Conservation (phyloP, 2,113 vertebrate genomes). For the Pseudorhombus dupliciocellatus region DNA sequence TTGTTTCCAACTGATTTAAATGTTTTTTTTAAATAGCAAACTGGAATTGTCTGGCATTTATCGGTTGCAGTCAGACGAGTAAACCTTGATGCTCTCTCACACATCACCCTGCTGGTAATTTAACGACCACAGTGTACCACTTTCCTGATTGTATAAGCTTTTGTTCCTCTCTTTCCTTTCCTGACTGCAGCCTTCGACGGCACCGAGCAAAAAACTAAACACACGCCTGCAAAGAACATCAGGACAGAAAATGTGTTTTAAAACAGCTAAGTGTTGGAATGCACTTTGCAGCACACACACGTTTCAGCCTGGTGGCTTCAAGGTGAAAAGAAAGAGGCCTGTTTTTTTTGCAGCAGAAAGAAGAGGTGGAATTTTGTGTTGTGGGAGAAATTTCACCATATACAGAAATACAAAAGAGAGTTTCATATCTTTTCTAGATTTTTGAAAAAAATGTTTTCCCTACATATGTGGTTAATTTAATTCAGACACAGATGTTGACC, state of each 20-base stretch:
- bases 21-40: no score
- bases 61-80: no score
- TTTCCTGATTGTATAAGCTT: background rate
- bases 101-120: constrained; percentile 7
- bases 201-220: constrained; percentile 5
- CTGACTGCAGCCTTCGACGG: background rate
- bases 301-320: constrained; percentile 28
- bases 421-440: no score
- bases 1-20: no score
- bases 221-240: background rate
- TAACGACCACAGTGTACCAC: background rate
- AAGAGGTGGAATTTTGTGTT: background rate
- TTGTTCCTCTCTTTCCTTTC: background rate
- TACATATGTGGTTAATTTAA: no score
- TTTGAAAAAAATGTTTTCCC: no score
- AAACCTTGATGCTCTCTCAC: no score
- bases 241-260: constrained; percentile 26
- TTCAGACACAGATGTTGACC: no score
- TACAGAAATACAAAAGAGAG: no score
- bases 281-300: constrained; percentile 10
- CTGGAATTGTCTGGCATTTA: no score
- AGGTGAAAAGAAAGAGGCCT: constrained; percentile 22
- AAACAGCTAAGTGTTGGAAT: constrained; percentile 14
- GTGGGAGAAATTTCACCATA: no score
- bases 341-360: background rate